A percentile compares a stretch with the other conserved stretches of the same genome.
phyloP scores from a whole-genome alignment of 2,888 invertebrate genomes.

The Eristalis tenax region DNA sequence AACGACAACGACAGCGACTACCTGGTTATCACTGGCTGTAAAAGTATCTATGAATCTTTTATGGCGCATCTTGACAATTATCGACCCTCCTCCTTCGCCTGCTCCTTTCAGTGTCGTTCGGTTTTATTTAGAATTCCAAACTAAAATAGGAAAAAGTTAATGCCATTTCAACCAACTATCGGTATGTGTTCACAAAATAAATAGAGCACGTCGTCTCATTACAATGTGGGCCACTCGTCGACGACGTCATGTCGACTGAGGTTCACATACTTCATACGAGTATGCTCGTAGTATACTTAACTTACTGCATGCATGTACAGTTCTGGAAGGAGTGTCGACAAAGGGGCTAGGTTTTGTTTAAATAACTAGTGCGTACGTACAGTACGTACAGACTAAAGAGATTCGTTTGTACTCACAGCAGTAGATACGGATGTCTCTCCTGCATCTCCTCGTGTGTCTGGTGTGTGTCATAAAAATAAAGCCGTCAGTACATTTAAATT shows the following conservation, averaged over 20 bases:
- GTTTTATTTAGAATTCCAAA: background rate
- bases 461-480: constrained; percentile 22
- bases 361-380: background rate
- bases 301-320: background rate
- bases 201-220: constrained; percentile 56
- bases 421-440: background rate
- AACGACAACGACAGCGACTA: background rate
- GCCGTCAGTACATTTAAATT: background rate
- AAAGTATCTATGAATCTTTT: constrained; percentile 40
- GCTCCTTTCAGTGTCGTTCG: background rate
- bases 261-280: background rate
- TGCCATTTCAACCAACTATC: constrained; percentile 24
- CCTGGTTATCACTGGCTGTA: constrained; percentile 42
- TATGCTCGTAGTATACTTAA: background rate
- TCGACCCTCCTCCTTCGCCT: background rate
- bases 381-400: background rate
- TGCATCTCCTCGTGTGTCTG: background rate
- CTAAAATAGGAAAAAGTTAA: constrained; percentile 23
- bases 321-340: constrained; percentile 1
- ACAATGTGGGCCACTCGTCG: constrained; percentile 29
- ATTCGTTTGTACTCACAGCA: background rate
- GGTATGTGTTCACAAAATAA: constrained; percentile 50
- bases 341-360: background rate
- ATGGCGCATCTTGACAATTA: constrained; percentile 40
- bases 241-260: background rate